Percentiles rank a stretch among this genome's conserved stretches.
Conservation (phyloP, 2,888 invertebrate genomes). For the Tetragonula carbonaria region DNA sequence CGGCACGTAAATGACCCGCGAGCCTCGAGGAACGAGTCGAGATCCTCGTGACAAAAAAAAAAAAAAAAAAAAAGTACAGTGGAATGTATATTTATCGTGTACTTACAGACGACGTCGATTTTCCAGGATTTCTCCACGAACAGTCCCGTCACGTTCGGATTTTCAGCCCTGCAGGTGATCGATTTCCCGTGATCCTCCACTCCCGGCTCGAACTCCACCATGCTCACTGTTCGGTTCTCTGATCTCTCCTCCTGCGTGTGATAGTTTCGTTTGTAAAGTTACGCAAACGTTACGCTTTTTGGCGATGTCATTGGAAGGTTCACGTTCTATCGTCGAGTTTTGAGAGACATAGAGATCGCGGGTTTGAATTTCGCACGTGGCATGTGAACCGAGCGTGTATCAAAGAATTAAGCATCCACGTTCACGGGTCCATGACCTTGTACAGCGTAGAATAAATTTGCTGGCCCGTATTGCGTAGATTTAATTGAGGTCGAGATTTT, state of each 20-base stretch:
- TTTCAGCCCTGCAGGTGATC: constrained; percentile 95
- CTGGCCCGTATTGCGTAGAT: no score
- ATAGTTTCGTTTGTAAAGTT: neutral
- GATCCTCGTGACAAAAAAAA: neutral
- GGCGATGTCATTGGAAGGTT: neutral
- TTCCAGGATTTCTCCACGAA: constrained; percentile 94
- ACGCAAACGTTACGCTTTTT: neutral
- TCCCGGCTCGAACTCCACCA: constrained; percentile 94
- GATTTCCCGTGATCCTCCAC: constrained; percentile 95
- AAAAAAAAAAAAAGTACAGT: neutral
- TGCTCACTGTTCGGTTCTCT: constrained; percentile 93
- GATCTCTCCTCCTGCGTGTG: constrained; percentile 89
- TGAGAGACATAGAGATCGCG: neutral
- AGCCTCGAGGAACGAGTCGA: neutral
- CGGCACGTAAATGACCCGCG: no score
- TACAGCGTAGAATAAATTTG: no score
- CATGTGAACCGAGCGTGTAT: no score
- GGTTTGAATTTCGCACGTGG: no score
- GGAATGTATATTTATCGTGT: constrained; percentile 63
- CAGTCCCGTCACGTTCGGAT: constrained; percentile 94
- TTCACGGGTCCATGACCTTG: no score
- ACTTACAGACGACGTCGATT: constrained; percentile 96
- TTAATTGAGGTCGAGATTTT: no score
- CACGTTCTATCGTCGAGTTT: neutral
- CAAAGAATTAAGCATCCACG: no score